These are phyloP conservation scores for Thryonomys swinderianus DNA, from an alignment of 2,113 vertebrate genomes.

Conservation along the genomic window DNA sequence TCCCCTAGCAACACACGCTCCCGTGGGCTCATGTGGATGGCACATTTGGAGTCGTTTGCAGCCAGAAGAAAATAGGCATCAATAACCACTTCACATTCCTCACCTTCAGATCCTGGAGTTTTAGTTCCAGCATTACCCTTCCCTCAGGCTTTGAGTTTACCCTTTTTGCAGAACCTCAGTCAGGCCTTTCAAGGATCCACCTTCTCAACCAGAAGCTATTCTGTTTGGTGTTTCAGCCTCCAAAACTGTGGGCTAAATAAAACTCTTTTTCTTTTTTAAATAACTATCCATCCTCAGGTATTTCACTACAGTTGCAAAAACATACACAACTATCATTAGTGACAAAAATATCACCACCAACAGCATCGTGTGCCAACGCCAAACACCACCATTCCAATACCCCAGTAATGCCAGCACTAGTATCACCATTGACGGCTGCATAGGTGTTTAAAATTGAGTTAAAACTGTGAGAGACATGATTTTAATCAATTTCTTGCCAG, in stretches of 20 bases:
- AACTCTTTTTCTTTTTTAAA: neutral
- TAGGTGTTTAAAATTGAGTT: neutral
- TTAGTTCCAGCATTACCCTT: too few relatives aligned
- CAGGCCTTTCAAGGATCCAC: too few relatives aligned
- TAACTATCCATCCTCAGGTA: neutral
- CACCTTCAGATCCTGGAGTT: too few relatives aligned
- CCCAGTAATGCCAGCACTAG: neutral
- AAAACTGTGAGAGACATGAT: neutral
- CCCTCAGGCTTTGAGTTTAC: too few relatives aligned
- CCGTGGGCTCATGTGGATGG: too few relatives aligned
- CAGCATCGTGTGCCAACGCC: neutral
- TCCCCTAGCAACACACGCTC: too few relatives aligned
- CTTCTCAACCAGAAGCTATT: too few relatives aligned
- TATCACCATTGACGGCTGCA: neutral
- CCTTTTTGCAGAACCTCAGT: too few relatives aligned
- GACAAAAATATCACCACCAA: neutral
- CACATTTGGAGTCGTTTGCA: too few relatives aligned
- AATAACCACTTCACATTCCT: too few relatives aligned
- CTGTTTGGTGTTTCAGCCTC: neutral
- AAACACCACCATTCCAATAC: neutral
- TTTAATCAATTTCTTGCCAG: fast-evolving
- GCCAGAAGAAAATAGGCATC: too few relatives aligned
- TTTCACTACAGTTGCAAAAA: neutral
- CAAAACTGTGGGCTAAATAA: neutral
- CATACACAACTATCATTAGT: neutral